A percentile compares a stretch with the other conserved stretches of the same genome.
Conservation (phyloP, 2,888 invertebrate genomes). For the Netelia inedita region DNA sequence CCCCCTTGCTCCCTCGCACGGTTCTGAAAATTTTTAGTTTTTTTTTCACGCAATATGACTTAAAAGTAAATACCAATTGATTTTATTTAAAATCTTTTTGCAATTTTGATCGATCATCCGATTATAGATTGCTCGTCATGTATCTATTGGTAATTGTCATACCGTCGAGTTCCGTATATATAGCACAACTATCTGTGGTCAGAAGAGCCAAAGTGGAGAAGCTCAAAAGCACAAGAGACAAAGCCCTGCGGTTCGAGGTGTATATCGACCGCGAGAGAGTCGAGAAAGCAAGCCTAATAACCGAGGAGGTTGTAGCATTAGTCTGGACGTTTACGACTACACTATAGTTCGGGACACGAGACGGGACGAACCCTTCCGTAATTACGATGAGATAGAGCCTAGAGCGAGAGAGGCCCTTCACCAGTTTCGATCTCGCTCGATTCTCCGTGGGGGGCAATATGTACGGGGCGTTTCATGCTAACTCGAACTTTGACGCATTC, state of each 20-base stretch:
- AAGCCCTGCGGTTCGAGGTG: constrained; percentile 36
- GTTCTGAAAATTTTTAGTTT: too few species aligned
- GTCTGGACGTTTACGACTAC: constrained; percentile 33
- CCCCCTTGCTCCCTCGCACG: not conserved
- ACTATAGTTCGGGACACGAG: constrained; percentile 12
- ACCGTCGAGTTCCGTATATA: not conserved
- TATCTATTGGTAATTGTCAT: not conserved
- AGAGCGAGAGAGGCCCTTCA: constrained; percentile 33
- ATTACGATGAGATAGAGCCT: constrained; percentile 49
- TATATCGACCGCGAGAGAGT: constrained; percentile 43
- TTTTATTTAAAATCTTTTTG: not conserved
- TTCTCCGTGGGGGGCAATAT: not conserved
- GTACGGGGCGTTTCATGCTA: not conserved
- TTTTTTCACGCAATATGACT: too few species aligned
- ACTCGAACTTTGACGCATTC: not conserved
- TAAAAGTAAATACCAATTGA: too few species aligned
- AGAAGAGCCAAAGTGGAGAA: constrained; percentile 25
- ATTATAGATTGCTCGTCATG: not conserved
- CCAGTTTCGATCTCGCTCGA: not conserved
- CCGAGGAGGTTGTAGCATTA: constrained; percentile 11
- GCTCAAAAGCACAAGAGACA: constrained; percentile 41
- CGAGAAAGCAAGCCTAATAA: constrained; percentile 47
- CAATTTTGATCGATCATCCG: not conserved
- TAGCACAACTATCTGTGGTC: not conserved
- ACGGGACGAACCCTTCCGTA: constrained; percentile 47